Conservation (phyloP, 1,140 invertebrate genomes). For the Pseudomyrmex dendroicus region DNA sequence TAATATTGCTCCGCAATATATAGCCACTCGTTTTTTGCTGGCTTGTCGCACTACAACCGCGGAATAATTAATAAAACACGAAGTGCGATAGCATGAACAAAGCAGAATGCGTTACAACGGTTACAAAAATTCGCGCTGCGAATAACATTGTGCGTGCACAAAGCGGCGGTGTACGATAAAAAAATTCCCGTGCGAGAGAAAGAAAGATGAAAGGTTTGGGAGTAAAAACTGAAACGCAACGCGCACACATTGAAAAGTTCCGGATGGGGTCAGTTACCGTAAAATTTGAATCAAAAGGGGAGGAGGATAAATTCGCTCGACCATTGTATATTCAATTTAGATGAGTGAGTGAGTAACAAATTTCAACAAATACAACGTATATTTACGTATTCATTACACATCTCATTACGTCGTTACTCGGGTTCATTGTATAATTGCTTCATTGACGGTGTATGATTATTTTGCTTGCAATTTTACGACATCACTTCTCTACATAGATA, state of each 20-base stretch:
- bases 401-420: conserved; percentile 28
- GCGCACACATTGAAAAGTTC: conserved; percentile 53
- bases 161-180: conserved; percentile 25
- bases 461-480: background rate
- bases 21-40: conserved; percentile 12
- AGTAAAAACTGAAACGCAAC: conserved; percentile 27
- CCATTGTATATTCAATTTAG: conserved; percentile 38
- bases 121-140: conserved; percentile 29
- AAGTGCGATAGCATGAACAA: conserved; percentile 46
- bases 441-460: background rate
- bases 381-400: conserved; percentile 32
- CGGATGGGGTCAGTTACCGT: conserved; percentile 37
- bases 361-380: conserved; percentile 21
- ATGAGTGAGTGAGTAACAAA: conserved; percentile 2
- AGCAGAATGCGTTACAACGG: conserved; percentile 51
- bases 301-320: conserved; percentile 42
- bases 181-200: background rate
- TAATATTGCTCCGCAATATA: background rate
- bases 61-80: conserved; percentile 56
- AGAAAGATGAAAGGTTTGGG: conserved; percentile 28
- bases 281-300: conserved; percentile 28
- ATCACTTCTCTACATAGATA: too few species aligned
- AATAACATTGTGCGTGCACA: conserved; percentile 49
- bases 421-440: conserved; percentile 8
- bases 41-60: conserved; percentile 4